Conservation (phyloP, 1,140 invertebrate species). For the Lepidurus apus region DNA sequence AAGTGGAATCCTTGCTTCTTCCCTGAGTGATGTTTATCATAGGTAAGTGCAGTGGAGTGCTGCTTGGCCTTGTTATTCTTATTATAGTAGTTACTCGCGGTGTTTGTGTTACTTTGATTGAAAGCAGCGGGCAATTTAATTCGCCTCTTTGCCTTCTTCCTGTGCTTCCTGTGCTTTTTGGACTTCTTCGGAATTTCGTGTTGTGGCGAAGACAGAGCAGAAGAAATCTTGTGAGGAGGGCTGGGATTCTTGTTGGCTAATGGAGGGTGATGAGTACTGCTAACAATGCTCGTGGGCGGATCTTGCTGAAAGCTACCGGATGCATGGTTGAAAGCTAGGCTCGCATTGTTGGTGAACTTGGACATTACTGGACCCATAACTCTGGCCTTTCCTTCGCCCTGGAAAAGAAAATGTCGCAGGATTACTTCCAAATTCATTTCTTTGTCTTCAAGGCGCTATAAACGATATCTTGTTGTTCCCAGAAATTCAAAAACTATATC, state of each 20-base stretch:
- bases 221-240: not conserved
- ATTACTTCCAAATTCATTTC: not conserved
- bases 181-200: not conserved
- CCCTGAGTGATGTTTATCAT: not conserved
- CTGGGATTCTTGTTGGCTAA: not conserved
- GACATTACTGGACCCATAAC: not conserved
- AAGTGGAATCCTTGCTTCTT: not conserved
- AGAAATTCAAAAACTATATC: no score
- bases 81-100: not conserved
- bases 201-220: not conserved
- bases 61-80: not conserved
- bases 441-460: no score
- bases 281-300: not conserved
- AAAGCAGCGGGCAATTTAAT: not conserved
- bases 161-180: not conserved
- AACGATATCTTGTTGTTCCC: no score
- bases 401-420: not conserved
- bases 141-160: slow-evolving; percentile 1
- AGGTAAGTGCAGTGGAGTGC: not conserved
- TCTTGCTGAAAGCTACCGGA: slow-evolving; percentile 17
- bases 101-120: not conserved
- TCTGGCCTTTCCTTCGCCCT: not conserved
- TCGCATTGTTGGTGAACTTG: not conserved
- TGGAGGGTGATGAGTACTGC: slow-evolving; percentile 3
- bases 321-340: slow-evolving; percentile 9